Conservation (phyloP, 2,113 vertebrate genomes). For the Callorhinus ursinus region DNA sequence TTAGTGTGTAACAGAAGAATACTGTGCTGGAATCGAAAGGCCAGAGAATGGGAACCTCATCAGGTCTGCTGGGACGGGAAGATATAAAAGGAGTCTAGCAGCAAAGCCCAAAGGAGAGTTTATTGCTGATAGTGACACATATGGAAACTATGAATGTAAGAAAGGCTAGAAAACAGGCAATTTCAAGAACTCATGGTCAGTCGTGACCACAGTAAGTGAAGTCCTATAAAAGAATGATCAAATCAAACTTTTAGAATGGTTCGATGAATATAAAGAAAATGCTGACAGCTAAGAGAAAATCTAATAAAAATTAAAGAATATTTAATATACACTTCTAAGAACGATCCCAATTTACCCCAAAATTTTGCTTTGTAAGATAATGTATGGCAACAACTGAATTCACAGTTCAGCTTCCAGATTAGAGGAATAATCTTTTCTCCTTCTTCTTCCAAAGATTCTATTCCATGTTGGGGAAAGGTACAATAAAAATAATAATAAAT, state of each 20-base stretch:
- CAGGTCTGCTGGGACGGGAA: not conserved
- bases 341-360: not conserved
- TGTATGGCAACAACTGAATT: slow-evolving; percentile 11
- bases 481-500: not conserved
- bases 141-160: not conserved
- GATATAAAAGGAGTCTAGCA: not conserved
- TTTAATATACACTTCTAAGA: not conserved
- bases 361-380: not conserved
- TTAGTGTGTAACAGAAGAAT: not conserved
- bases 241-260: slow-evolving; percentile 14
- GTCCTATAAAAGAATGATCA: slow-evolving; percentile 1
- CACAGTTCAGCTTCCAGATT: slow-evolving; percentile 7
- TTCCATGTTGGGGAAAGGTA: not conserved
- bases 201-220: not conserved
- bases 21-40: not conserved
- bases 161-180: slow-evolving; percentile 24
- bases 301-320: not conserved
- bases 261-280: slow-evolving; percentile 37
- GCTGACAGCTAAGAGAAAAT: not conserved
- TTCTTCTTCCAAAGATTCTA: slow-evolving; percentile 12
- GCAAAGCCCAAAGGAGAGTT: not conserved
- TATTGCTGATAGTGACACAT: not conserved
- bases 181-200: not conserved
- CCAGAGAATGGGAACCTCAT: not conserved
- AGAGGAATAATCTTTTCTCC: not conserved